These are phyloP conservation scores for Volucella inanis DNA, from an alignment of 2,888 invertebrate species.

Conservation along the genomic window DNA sequence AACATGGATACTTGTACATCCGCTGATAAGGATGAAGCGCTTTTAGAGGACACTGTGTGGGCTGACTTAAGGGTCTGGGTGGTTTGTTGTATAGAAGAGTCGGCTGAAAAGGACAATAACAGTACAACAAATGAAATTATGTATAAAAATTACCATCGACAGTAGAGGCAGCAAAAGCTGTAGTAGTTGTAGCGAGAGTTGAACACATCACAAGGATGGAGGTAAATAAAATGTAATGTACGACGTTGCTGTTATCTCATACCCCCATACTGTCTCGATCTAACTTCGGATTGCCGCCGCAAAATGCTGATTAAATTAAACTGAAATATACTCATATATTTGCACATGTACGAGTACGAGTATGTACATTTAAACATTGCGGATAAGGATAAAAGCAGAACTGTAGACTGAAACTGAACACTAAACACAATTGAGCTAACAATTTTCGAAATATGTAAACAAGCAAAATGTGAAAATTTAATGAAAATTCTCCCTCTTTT, in stretches of 20 bases:
- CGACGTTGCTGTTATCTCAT: slow-evolving; percentile 30
- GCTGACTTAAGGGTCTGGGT: background rate
- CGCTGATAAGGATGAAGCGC: slow-evolving; percentile 67
- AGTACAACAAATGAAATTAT: slow-evolving; percentile 70
- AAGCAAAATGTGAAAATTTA: slow-evolving; percentile 62
- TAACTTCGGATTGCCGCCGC: slow-evolving; percentile 14
- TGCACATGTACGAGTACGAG: background rate
- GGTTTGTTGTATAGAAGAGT: slow-evolving; percentile 10
- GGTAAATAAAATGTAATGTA: slow-evolving; percentile 69
- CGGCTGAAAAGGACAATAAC: slow-evolving; percentile 64
- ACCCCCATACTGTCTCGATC: too few relatives aligned
- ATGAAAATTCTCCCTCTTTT: slow-evolving; percentile 33
- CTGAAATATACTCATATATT: slow-evolving; percentile 53
- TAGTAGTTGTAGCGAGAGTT: slow-evolving; percentile 31
- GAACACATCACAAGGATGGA: slow-evolving; percentile 60
- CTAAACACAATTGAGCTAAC: background rate
- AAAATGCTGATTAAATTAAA: slow-evolving; percentile 73
- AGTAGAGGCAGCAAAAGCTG: slow-evolving; percentile 2
- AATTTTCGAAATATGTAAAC: slow-evolving; percentile 32
- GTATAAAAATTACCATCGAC: slow-evolving; percentile 72
- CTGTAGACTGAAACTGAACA: background rate
- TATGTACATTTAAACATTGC: too few relatives aligned
- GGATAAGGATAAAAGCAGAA: slow-evolving; percentile 4
- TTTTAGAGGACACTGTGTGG: slow-evolving; percentile 9
- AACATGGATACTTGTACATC: slow-evolving; percentile 70